Percentiles rank a stretch among this genome's conserved stretches.
These are phyloP conservation scores for Alloplasta piceator DNA, from an alignment of 2,888 invertebrate species.

Conservation along the genomic window DNA sequence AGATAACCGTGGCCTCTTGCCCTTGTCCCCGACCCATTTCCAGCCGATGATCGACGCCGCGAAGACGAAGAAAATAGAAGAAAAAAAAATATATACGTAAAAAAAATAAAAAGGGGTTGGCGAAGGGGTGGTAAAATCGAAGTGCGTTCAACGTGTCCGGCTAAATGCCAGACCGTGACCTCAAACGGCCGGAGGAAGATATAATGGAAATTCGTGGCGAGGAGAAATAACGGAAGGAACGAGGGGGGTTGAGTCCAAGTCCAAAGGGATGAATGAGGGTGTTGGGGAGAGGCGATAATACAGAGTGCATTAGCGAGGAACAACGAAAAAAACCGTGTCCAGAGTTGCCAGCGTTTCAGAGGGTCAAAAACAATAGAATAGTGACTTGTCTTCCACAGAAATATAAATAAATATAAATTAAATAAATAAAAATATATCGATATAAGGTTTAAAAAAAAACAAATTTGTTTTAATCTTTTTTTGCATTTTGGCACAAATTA, in stretches of 20 bases:
- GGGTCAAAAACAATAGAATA: too few relatives aligned
- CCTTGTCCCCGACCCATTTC: conserved; percentile 1
- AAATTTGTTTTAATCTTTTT: too few relatives aligned
- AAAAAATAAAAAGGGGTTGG: not conserved
- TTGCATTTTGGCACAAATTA: too few relatives aligned
- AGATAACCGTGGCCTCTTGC: too few relatives aligned
- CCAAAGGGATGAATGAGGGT: not conserved
- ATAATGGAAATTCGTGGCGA: conserved; percentile 44
- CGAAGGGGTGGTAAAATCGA: not conserved
- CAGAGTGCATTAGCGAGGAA: conserved; percentile 19
- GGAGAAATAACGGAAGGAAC: conserved; percentile 10
- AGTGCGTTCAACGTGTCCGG: conserved; percentile 25
- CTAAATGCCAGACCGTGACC: conserved; percentile 49
- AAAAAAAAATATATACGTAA: not conserved
- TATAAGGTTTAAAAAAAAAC: too few relatives aligned
- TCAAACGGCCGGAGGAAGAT: conserved; percentile 24
- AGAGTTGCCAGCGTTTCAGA: too few relatives aligned
- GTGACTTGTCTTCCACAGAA: too few relatives aligned
- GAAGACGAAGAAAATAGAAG: not conserved
- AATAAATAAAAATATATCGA: too few relatives aligned
- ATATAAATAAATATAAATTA: too few relatives aligned
- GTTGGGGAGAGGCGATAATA: not conserved
- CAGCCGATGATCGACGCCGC: not conserved
- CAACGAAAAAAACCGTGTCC: too few relatives aligned
- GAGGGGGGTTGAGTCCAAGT: not conserved